These are phyloP conservation scores for Sturnus vulgaris DNA, from an alignment of 2,113 vertebrate species.

Conservation along the genomic window DNA sequence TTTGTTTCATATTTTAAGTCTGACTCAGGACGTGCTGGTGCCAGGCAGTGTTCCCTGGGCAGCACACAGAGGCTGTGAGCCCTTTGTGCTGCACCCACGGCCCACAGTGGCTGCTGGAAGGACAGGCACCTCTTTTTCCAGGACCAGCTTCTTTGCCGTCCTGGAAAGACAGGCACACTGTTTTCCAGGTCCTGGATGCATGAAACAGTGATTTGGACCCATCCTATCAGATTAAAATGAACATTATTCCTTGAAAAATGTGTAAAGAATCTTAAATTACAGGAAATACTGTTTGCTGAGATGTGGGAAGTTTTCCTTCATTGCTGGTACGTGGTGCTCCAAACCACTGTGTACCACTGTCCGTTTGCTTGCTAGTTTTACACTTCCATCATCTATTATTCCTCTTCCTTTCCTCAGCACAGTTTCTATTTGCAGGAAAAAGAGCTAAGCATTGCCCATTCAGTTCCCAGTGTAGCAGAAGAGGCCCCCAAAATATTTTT, in stretches of 20 bases:
- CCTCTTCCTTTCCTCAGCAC: not conserved
- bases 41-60: not conserved
- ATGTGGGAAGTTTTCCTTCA: not conserved
- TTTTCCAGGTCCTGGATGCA: not conserved
- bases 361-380: not conserved
- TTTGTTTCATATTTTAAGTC: not conserved
- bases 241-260: not conserved
- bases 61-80: not conserved
- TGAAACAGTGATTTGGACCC: not conserved
- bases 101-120: not conserved
- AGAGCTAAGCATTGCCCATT: not conserved
- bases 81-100: not conserved
- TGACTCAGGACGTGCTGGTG: not conserved
- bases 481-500: not conserved
- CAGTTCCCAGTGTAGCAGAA: not conserved
- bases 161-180: not conserved
- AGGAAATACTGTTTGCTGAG: accelerated
- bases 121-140: not conserved
- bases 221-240: not conserved
- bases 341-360: not conserved
- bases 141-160: not conserved
- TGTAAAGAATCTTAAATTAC: not conserved
- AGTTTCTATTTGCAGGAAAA: not conserved
- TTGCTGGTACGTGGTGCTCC: not conserved
- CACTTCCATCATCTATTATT: not conserved